Evolutionary conservation across 2,113 vertebrate species (phyloP), one percentile per base, ranked within the genome.

Genomic region (Silurus asotus): DNA sequence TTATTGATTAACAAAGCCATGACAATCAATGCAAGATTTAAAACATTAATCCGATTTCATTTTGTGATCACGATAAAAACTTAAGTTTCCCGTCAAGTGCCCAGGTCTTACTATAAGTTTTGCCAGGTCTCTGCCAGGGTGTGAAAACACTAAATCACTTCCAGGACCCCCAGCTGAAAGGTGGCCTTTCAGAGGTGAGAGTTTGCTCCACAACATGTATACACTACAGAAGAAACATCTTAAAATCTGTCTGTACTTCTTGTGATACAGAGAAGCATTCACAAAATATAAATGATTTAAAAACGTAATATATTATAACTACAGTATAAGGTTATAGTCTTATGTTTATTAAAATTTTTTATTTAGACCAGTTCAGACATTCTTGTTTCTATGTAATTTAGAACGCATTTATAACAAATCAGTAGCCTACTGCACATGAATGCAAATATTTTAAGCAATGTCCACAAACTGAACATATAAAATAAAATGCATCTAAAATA

Each of bases 91-190:
- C 19, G 1, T 49, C 79, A 61, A n/a, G 55, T 65, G 77, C 61
- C 17, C 55, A 23, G 74, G n/a, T 51, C 58, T 53, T 64, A 25
- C 58, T 61, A 48, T 45, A 76, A 53, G 56, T 84, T 62, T 59
- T 53, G 61, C 51, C 83, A 74, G 74, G 65, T 80, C 80, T 61
- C 72, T 17, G 61, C 15, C 1, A 65, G 64, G 51, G 85, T 86
- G 84, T 84, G 78, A 84, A 83, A 74, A 67, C 8, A 79, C 79
- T 45, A 53, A 82, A 82, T 67, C 19, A 81, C 77, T 77, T 62
- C 58, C 4, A 59, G 37, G 58, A 28, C 51, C 28, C 53, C 28
- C 64, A 19, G 53, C 56, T 62, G 8, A 23, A 53, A 37, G n/a
- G 19, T 74, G 56, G 9, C 59, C 37, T 88, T 83, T 53, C 55